Conservation (phyloP, 1,140 invertebrate genomes). For the Psix sp. region DNA sequence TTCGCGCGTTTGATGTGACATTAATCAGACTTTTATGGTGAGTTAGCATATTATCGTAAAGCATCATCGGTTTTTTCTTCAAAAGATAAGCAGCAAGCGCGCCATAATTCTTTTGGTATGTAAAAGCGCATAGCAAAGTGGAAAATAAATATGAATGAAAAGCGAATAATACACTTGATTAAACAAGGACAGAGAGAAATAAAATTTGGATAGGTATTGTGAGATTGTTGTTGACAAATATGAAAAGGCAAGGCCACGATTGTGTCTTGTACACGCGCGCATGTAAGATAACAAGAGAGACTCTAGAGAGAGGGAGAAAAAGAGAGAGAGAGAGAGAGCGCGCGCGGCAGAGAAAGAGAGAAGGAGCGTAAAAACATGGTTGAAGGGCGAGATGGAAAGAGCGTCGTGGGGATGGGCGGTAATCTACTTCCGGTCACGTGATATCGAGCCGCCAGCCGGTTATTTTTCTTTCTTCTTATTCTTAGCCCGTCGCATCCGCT, state of each 20-base stretch:
- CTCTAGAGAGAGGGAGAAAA: conserved; percentile 12
- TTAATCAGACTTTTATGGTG: conserved; percentile 16
- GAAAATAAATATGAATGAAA: conserved; percentile 24
- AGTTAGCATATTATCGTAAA: conserved; percentile 9
- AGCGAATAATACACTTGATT: no score
- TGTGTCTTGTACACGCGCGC: conserved; percentile 51
- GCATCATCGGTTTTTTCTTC: conserved; percentile 19
- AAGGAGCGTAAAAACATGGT: conserved; percentile 46
- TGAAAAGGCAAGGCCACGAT: conserved; percentile 50
- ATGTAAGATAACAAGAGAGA: conserved; percentile 45
- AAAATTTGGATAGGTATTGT: conserved; percentile 43
- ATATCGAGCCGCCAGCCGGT: conserved; percentile 72
- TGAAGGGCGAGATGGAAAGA: conserved; percentile 60
- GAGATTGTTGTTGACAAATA: conserved; percentile 50
- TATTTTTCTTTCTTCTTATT: conserved; percentile 78
- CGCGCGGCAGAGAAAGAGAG: conserved; percentile 11
- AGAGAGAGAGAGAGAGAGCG: conserved; percentile 35
- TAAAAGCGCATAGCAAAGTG: background rate
- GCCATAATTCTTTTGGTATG: conserved; percentile 7
- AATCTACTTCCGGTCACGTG: conserved; percentile 77
- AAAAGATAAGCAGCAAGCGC: conserved; percentile 21
- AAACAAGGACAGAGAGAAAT: no score
- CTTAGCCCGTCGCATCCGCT: conserved; percentile 74
- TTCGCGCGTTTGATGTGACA: background rate
- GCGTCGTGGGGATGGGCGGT: conserved; percentile 60